These are phyloP conservation scores for Pyralis farinalis DNA, from an alignment of 2,888 invertebrate species.

Conservation along the genomic window DNA sequence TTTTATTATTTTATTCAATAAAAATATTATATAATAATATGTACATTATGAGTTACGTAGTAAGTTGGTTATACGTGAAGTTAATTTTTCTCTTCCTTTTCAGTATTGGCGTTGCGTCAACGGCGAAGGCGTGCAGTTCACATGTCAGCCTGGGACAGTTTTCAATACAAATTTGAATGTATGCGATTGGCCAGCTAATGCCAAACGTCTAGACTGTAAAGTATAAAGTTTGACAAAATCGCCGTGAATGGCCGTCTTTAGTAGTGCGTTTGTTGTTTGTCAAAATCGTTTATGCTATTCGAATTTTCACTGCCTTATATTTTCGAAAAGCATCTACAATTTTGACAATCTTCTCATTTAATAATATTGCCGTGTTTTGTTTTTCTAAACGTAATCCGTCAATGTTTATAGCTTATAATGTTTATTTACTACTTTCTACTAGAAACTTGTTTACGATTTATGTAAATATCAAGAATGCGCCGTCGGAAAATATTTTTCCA, in stretches of 20 bases:
- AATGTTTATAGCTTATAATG: conserved; percentile 32
- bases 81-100: conserved; percentile 25
- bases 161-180: conserved; percentile 86
- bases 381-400: conserved; percentile 38
- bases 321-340: conserved; percentile 7
- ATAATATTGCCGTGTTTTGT: conserved; percentile 48
- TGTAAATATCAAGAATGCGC: conserved; percentile 1
- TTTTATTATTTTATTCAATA: too few species aligned
- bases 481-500: neutral
- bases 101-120: conserved; percentile 94
- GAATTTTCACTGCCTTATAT: conserved; percentile 6
- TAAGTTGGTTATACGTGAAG: too few species aligned
- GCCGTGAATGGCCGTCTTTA: conserved; percentile 12
- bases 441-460: conserved; percentile 3
- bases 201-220: conserved; percentile 82
- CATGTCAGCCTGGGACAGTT: conserved; percentile 87
- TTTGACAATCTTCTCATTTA: conserved; percentile 11
- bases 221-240: conserved; percentile 20
- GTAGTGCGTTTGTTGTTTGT: conserved; percentile 13
- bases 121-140: conserved; percentile 86
- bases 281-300: conserved; percentile 17
- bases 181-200: conserved; percentile 91
- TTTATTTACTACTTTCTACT: too few species aligned
- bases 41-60: too few species aligned
- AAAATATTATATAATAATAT: too few species aligned